phyloP scores from a whole-genome alignment of 2,797 vertebrate species.

The Pampus argenteus region DNA sequence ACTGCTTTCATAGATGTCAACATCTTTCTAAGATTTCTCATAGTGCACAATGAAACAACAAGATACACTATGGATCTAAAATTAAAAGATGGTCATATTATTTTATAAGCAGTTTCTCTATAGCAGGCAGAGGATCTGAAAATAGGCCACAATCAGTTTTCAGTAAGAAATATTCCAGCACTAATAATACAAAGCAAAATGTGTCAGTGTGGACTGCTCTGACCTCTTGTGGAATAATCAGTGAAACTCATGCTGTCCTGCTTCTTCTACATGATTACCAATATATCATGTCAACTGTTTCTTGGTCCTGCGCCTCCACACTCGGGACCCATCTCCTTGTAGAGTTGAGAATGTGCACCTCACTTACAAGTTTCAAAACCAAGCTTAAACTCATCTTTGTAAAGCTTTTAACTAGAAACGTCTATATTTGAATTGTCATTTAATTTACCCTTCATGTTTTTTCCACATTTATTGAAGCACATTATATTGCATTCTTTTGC shows the following conservation, averaged over 20 bases:
- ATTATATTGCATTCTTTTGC: not conserved
- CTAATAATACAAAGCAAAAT: not conserved
- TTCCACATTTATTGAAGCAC: not conserved
- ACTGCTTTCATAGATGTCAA: no score
- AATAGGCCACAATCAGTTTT: not conserved
- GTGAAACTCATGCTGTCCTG: constrained; percentile 21
- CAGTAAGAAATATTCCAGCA: not conserved
- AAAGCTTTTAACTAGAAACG: no score
- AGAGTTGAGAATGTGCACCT: no score
- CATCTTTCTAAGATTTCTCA: not conserved
- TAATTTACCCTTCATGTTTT: not conserved
- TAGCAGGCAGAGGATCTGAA: not conserved
- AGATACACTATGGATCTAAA: not conserved
- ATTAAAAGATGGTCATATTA: not conserved
- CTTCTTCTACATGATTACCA: not conserved
- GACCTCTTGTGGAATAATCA: constrained; percentile 69
- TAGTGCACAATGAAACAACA: not conserved
- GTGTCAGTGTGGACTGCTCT: constrained; percentile 18
- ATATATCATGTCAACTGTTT: no score
- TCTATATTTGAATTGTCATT: no score
- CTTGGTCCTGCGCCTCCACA: no score
- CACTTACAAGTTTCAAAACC: no score
- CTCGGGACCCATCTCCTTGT: no score
- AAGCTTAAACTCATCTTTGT: no score
- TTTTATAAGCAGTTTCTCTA: not conserved